Evolutionary conservation across 2,797 vertebrate species (phyloP).

Genomic region (Presbytis comata): DNA sequence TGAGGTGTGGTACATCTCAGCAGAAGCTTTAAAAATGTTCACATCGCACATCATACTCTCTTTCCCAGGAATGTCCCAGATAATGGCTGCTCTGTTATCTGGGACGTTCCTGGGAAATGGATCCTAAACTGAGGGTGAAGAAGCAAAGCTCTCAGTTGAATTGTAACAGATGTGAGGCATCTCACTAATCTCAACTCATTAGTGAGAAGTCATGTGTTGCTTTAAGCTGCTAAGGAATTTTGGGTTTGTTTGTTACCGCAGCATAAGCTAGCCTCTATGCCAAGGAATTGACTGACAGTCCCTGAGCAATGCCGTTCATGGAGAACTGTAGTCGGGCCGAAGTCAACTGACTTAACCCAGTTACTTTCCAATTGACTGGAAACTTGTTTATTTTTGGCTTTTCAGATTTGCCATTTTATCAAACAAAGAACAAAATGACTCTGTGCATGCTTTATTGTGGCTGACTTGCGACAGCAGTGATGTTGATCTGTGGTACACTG

Average conservation of each 20-base stretch:
- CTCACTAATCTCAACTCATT: not conserved
- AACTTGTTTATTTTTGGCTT: slow-evolving; percentile 10
- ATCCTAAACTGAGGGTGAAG: not conserved
- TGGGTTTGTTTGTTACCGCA: not conserved
- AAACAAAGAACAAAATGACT: not conserved
- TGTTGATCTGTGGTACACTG: not conserved
- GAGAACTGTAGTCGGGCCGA: not conserved
- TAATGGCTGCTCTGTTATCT: not conserved
- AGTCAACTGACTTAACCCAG: not conserved
- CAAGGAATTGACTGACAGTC: not conserved
- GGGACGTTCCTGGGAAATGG: not conserved
- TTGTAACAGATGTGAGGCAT: not conserved
- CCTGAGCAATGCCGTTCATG: not conserved
- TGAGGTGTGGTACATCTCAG: not conserved
- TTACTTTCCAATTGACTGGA: not conserved
- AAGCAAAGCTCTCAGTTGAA: not conserved
- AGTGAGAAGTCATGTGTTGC: not conserved
- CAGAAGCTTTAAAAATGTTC: not conserved
- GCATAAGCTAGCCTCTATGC: not conserved
- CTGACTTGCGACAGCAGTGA: not conserved
- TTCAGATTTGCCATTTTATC: not conserved
- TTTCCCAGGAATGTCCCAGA: not conserved
- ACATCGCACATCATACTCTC: not conserved
- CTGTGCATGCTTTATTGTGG: not conserved
- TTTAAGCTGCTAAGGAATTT: not conserved